phyloP scores from a whole-genome alignment of 1,140 invertebrate genomes.

The Nomia melanderi region DNA sequence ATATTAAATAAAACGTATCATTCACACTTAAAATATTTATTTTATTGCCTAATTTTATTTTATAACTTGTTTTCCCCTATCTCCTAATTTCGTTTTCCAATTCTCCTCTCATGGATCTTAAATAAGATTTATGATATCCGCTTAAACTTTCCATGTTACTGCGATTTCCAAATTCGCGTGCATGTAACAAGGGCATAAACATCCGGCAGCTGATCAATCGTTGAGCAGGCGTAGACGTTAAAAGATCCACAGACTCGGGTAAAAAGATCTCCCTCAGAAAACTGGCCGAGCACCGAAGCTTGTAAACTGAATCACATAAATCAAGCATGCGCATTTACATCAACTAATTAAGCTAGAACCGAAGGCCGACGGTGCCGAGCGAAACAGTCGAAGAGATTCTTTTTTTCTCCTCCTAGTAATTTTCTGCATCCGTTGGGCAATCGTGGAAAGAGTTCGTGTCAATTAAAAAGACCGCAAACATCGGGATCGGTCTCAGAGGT shows the following conservation, averaged over 20 bases:
- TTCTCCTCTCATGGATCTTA: too few species aligned
- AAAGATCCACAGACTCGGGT: too few species aligned
- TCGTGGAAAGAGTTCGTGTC: slow-evolving; percentile 36
- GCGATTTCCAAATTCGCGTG: too few species aligned
- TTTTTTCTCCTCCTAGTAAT: not conserved
- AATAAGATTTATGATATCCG: too few species aligned
- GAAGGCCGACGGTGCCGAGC: not conserved
- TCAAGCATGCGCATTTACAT: slow-evolving; percentile 14
- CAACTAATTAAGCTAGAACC: slow-evolving; percentile 4
- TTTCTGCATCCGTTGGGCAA: slow-evolving; percentile 21
- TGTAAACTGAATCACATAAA: not conserved
- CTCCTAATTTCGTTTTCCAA: too few species aligned
- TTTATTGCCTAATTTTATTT: too few species aligned
- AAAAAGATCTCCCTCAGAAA: not conserved
- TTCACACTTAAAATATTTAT: too few species aligned
- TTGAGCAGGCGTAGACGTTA: too few species aligned
- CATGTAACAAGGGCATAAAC: not conserved
- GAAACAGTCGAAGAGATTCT: not conserved
- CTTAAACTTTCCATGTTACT: too few species aligned
- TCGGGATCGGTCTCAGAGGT: slow-evolving; percentile 31
- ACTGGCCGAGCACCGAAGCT: not conserved
- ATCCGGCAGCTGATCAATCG: not conserved
- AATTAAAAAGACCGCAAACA: slow-evolving; percentile 40
- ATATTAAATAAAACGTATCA: too few species aligned
- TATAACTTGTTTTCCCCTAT: too few species aligned